phyloP scores from a whole-genome alignment of 2,888 invertebrate species.

The Lasioglossum villosulum region DNA sequence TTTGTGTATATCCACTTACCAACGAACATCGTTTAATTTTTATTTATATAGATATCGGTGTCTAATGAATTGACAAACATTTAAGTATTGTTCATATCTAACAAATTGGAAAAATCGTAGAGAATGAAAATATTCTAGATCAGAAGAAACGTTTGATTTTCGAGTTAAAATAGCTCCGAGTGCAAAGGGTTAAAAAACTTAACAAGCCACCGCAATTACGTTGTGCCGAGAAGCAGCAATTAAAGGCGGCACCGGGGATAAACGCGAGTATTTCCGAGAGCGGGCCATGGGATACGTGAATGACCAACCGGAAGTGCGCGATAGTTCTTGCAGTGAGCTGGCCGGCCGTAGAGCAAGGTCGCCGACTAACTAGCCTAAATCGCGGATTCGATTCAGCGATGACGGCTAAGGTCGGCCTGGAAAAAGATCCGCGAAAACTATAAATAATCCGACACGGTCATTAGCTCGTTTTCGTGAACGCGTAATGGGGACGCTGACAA shows the following conservation, averaged over 20 bases:
- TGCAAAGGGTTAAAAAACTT: neutral
- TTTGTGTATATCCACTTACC: too few species aligned
- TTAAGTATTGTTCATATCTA: too few species aligned
- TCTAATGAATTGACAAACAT: too few species aligned
- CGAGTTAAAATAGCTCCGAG: too few species aligned
- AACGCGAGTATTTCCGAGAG: constrained; percentile 50
- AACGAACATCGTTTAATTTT: too few species aligned
- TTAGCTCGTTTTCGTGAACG: neutral
- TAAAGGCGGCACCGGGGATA: constrained; percentile 69
- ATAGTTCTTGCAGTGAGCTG: constrained; percentile 58
- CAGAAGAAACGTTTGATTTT: too few species aligned
- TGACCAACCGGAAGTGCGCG: constrained; percentile 66
- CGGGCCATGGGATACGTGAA: constrained; percentile 53
- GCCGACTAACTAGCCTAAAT: constrained; percentile 48
- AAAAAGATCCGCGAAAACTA: neutral
- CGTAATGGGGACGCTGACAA: neutral
- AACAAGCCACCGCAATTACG: neutral
- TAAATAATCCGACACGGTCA: neutral
- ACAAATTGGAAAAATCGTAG: too few species aligned
- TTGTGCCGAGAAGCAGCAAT: constrained; percentile 73
- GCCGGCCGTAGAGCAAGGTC: constrained; percentile 52
- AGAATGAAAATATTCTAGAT: too few species aligned
- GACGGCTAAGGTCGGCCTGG: constrained; percentile 16
- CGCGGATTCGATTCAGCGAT: constrained; percentile 22
- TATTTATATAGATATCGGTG: too few species aligned